Base-by-base conservation (phyloP, 2,113 vertebrate species). In the Carassius carassius region DNA sequence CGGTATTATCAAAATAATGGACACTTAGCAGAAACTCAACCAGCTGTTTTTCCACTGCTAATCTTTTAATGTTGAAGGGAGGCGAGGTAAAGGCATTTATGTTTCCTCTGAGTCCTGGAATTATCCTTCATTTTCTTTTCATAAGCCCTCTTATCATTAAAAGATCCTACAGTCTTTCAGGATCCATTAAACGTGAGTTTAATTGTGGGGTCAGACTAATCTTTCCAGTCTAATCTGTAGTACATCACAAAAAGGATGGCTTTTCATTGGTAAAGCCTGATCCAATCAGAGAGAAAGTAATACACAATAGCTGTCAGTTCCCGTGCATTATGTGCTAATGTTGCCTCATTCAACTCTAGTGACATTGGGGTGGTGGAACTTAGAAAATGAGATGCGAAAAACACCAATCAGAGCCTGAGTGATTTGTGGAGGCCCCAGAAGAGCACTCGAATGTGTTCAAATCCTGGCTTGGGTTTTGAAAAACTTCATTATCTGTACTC, bases 1-100 rank as follows among this genome's bases (percentile, higher is more conserved):
- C 14, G 16, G 58, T 79, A 62, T 80, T 75, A 87, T 86, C 73
- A 74, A 78, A 65, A 47, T 84, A 86, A 88, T 76, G 82, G 82
- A 72, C 67, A 37, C 72, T 85, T 82, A 35, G 78, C 62, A 49
- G 16, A 84, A 85, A 69, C 70, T 76, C 79, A 63, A 85, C 73
- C 83, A 75, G 83, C 79, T 88, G 85, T 82, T 82, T 86, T 81
- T 88, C 16, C 78, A 32, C 73, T 32, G 78, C 56, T 86, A 78
- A 86, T 88, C 82, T 73, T 81, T 88, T 86, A 88, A 86, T 86
- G 58, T 74, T 67, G 35, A 32, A 73, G 54, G 78, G 83, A 69
- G 73, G 23, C 3, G 63, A 77, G 35, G 19, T 35, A 49, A 51
- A 58, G 72, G 47, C 67, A 73, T 73, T 82, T 82, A 37, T 82